Evolutionary conservation across 1,140 invertebrate species (phyloP), one percentile per base, ranked within the genome.

Genomic region (Pararge aegeria): DNA sequence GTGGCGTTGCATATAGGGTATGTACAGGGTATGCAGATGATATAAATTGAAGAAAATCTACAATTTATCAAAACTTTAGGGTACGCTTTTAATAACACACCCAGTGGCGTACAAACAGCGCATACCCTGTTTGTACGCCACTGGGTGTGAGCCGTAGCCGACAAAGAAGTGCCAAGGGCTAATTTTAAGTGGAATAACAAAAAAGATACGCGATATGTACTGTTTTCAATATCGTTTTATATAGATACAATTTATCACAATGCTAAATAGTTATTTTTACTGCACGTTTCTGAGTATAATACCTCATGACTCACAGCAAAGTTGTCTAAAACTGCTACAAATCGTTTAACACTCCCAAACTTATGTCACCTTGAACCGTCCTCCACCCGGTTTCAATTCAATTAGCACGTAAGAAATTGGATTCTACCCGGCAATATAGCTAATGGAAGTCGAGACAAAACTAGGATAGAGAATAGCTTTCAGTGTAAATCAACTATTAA

Each of bases 341-440:
- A 34, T 34, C 30, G 30, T 34, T 34, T 42, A 42, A 42, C 38
- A 18, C 38, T 42, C 16, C 38, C 38, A 42, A 42, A 42, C 16
- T 18, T 44, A 13, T 51, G 52, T 59, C 56, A 66, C 54, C 58
- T 65, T 58, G 55, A 57, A 24, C 46, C 30, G 20, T 60, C 42
- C 56, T 58, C 38, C 37, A 24, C 64, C 42, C 54, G 55, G 58
- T 37, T 15, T 46, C 46, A 61, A 70, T 70, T 48, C 57, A 55
- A 66, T 66, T 66, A n/a, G n/a, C n/a, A 66, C 61, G 51, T 55
- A 64, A 59, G 61, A 62, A 57, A 64, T 64, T 61, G 55, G 55
- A 60, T 20, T 65, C 13, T 19, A 34, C 50, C 50, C 57, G 38
- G 38, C 49, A 40, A 60, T 60, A 18, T 29, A 15, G 19, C 51